Conservation (phyloP, 2,888 invertebrate species). For the Graphium colonna region DNA sequence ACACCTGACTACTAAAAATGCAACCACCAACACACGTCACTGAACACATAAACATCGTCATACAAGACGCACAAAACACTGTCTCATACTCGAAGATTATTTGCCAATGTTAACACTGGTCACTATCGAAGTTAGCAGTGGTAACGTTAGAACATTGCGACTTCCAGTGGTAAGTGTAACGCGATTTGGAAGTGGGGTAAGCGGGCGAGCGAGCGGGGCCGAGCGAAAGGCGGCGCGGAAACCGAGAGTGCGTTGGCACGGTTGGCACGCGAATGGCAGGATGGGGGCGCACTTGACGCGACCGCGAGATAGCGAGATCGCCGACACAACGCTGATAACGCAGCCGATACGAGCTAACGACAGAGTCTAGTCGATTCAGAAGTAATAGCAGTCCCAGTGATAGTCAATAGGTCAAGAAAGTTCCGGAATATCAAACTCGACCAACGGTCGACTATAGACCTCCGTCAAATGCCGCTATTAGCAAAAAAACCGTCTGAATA, state of each 20-base stretch:
- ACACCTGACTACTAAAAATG: conserved; percentile 25
- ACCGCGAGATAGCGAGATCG: conserved; percentile 69
- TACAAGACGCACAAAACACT: conserved; percentile 18
- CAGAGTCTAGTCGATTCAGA: conserved; percentile 27
- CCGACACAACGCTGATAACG: conserved; percentile 62
- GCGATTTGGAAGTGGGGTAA: conserved; percentile 60
- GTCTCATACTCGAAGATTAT: too few species aligned
- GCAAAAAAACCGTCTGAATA: too few species aligned
- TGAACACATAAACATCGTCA: conserved; percentile 31
- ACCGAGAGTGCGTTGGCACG: conserved; percentile 69
- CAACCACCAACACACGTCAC: conserved; percentile 29
- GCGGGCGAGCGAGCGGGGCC: conserved; percentile 55
- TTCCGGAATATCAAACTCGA: too few species aligned
- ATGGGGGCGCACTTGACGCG: conserved; percentile 50
- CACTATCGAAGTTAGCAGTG: too few species aligned
- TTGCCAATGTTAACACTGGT: too few species aligned
- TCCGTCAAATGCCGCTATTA: too few species aligned
- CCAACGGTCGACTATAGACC: too few species aligned
- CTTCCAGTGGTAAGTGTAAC: too few species aligned
- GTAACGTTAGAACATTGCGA: conserved; percentile 47
- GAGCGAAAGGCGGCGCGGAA: conserved; percentile 69
- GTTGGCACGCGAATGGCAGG: conserved; percentile 67
- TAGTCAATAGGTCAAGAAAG: too few species aligned
- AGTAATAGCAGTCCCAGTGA: too few species aligned
- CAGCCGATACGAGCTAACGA: conserved; percentile 56